A percentile compares a stretch with the other conserved stretches of the same genome.
Conservation (phyloP, 2,113 vertebrate species). For the Centropus unirufus region DNA sequence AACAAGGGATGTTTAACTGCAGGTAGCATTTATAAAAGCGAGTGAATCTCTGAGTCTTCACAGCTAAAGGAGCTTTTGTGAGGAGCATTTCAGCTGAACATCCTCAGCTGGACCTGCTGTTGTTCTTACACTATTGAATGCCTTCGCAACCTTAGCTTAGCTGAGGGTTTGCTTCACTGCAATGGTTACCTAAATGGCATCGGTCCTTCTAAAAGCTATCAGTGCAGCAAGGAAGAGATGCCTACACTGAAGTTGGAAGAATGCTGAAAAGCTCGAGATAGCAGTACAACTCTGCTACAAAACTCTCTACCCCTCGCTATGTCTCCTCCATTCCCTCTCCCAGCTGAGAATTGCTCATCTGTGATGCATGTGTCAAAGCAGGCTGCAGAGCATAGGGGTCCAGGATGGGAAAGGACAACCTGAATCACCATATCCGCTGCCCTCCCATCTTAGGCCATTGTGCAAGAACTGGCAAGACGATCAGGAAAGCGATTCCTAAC, state of each 20-base stretch:
- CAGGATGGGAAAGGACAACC: background rate
- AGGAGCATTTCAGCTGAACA: background rate
- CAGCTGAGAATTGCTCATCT: background rate
- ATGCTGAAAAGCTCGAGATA: background rate
- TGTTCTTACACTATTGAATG: background rate
- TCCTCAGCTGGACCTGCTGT: background rate
- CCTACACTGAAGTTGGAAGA: background rate
- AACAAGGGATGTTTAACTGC: background rate
- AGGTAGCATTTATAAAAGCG: background rate
- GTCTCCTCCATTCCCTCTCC: background rate
- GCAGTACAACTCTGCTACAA: background rate
- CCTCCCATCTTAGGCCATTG: background rate
- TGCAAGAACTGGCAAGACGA: fast-evolving
- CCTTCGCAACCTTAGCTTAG: background rate
- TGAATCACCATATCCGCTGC: background rate
- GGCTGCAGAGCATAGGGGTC: background rate
- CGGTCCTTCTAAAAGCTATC: background rate
- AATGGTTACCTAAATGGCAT: background rate
- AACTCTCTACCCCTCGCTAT: background rate
- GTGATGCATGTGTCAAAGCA: background rate
- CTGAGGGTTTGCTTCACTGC: background rate
- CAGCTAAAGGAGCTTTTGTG: background rate
- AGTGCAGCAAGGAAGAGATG: background rate
- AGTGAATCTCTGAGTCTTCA: background rate
- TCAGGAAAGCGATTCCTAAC: background rate